Base-by-base conservation (phyloP, 2,797 vertebrate genomes). In the Peromyscus eremicus region DNA sequence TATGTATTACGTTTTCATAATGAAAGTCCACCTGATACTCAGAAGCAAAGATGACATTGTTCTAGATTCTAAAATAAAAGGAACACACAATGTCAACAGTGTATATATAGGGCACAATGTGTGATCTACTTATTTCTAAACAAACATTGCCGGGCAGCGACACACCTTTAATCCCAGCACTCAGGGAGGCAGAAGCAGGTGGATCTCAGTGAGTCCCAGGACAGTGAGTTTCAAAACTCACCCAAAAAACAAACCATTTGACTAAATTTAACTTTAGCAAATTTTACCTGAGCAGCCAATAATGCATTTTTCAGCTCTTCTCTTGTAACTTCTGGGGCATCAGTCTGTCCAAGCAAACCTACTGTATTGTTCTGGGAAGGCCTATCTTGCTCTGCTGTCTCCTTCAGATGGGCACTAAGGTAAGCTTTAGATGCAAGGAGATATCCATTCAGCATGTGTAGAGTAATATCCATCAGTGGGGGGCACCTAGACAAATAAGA, bases 241-340 rank as follows among this genome's bases (percentile, higher is more conserved):
- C 37, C 71, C 34, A 40, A 1, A 73, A 40, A 40, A 40, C 23
- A 40, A n/a, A 43, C 40, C 19, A 81, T 84, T 40, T 86, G 21
- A 96, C 21, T 84, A 55, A 68, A 94, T 89, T 97, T 79, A 86
- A 37, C 27, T 66, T 37, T 77, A 96, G 71, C 7, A 89, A 94
- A 86, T 57, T 75, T 97, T 98, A 99, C 99, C 99, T 99, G 99
- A 55, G 99, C 99, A 83, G 99, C 99, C 57, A 99, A 98, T 81
- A 99, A 98, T 37, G 99, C 99, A 37, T 99, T 99, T 98, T 99
- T 99, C 91, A 99, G 98, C 98, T 99, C 99, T 98, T 99, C 99
- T 95, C 99, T 99, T 75, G 99, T 99, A 97, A 99, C 99, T 98
- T 99, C 99, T 1, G 99, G 99, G 21, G 99, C 99, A 43, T 99